Evolutionary conservation across 2,113 vertebrate species (phyloP).

Genomic region (Mesembrinibis cayennensis): DNA sequence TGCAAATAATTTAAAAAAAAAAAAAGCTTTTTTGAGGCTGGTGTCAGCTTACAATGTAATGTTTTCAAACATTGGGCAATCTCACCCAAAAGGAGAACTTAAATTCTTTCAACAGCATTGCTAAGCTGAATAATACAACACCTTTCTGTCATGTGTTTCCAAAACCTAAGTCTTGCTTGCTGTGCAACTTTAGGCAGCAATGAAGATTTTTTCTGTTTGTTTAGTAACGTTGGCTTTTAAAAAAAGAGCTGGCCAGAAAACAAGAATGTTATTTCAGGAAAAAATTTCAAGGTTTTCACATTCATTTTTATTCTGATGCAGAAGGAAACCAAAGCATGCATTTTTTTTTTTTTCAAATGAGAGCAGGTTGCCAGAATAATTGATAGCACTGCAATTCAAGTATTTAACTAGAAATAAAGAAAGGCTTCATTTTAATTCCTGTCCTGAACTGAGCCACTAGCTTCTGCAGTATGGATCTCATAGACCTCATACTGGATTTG

Average conservation of each 20-base stretch:
- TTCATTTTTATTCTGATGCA: neutral
- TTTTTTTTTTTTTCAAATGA: neutral
- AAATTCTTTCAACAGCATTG: neutral
- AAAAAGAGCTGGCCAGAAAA: neutral
- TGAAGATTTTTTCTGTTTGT: neutral
- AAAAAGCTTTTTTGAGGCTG: neutral
- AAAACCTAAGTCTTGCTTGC: neutral
- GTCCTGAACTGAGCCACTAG: neutral
- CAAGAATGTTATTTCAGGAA: neutral
- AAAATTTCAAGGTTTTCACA: neutral
- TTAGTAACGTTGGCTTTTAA: neutral
- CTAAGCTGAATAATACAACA: neutral
- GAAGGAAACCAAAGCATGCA: neutral
- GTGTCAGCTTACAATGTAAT: neutral
- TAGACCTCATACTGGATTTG: neutral
- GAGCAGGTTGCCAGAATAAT: neutral
- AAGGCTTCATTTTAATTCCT: neutral
- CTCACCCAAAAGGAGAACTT: neutral
- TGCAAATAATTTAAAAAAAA: neutral
- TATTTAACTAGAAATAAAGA: neutral
- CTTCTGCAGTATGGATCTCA: neutral
- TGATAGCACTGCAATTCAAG: neutral
- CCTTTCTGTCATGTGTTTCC: neutral
- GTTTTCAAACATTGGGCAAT: neutral
- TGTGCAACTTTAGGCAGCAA: neutral